Evolutionary conservation across 2,888 invertebrate species (phyloP).

Genomic region (Hymenopus coronatus): DNA sequence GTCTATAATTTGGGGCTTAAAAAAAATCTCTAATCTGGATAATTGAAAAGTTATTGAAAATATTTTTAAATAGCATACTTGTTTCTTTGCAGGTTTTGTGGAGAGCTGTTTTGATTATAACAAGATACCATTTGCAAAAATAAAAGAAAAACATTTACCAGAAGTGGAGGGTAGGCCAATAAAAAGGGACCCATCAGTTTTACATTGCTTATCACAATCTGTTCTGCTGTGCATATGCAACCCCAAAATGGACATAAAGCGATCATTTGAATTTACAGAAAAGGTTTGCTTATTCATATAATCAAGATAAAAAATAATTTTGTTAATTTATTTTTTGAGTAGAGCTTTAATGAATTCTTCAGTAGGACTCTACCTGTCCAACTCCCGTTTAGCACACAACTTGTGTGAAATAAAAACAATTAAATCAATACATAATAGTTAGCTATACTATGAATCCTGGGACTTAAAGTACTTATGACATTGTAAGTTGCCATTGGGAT

Average conservation of each 20-base stretch:
- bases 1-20: too few relatives aligned
- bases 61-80: not conserved
- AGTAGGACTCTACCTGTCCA: too few relatives aligned
- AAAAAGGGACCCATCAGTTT: not conserved
- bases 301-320: not conserved
- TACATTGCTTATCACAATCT: not conserved
- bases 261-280: conserved; percentile 21
- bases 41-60: too few relatives aligned
- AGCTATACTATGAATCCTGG: too few relatives aligned
- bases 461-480: too few relatives aligned
- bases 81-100: conserved; percentile 15
- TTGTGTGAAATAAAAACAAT: too few relatives aligned
- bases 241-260: conserved; percentile 9
- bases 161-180: not conserved
- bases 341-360: too few relatives aligned
- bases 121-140: conserved; percentile 1
- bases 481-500: too few relatives aligned
- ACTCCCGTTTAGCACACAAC: too few relatives aligned
- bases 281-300: not conserved
- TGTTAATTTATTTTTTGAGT: not conserved
- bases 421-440: too few relatives aligned
- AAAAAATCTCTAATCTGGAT: too few relatives aligned
- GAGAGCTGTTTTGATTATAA: conserved; percentile 12
- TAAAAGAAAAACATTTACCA: not conserved
- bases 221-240: conserved; percentile 18